Evolutionary conservation across 2,113 vertebrate species (phyloP).

Genomic region (Ornithorhynchus anatinus): DNA sequence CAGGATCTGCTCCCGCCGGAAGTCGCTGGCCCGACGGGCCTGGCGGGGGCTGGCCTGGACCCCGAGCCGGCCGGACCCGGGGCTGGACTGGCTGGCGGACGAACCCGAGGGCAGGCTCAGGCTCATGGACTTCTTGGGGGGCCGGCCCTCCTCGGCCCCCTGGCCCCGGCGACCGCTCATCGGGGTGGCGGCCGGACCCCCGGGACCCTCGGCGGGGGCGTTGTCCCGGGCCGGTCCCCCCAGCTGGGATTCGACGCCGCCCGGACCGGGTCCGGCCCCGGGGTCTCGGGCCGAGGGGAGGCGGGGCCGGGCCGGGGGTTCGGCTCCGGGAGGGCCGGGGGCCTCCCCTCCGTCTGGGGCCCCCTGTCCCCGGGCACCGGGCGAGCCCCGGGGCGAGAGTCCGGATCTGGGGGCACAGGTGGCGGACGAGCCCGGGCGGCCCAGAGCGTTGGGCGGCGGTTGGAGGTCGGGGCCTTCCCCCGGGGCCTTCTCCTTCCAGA

Average conservation of each 20-base stretch:
- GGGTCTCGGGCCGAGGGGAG: conserved; percentile 39
- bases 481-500: conserved; percentile 54
- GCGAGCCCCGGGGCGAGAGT: conserved; percentile 31
- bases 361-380: neutral
- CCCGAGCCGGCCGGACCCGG: conserved; percentile 28
- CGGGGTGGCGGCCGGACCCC: neutral
- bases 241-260: neutral
- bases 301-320: conserved; percentile 44
- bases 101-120: conserved; percentile 46
- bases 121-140: conserved; percentile 14
- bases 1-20: conserved; percentile 42
- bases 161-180: conserved; percentile 39
- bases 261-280: neutral
- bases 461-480: conserved; percentile 57
- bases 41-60: conserved; percentile 53
- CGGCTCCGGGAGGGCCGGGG: conserved; percentile 1
- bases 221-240: conserved; percentile 6
- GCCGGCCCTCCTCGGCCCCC: neutral
- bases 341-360: neutral
- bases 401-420: conserved; percentile 28
- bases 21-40: conserved; percentile 49
- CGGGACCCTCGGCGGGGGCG: neutral
- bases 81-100: conserved; percentile 8
- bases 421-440: conserved; percentile 72
- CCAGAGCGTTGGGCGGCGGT: too few relatives aligned